These are phyloP conservation scores for Serripes groenlandicus DNA, from an alignment of 2,888 invertebrate genomes.

Conservation along the genomic window DNA sequence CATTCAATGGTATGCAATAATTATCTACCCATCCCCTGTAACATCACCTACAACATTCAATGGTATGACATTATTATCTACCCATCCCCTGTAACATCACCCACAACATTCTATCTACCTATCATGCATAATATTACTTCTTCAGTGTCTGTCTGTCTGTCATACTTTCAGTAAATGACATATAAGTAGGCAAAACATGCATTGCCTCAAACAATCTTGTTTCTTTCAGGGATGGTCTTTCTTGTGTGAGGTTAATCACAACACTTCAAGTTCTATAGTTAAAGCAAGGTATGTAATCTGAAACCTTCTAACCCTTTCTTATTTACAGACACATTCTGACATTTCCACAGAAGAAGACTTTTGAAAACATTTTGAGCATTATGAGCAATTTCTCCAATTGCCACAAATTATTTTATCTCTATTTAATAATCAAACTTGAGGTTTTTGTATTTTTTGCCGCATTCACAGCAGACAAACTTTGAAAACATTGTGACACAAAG, in stretches of 20 bases:
- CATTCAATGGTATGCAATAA: constrained; percentile 57
- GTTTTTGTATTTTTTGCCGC: too few relatives aligned
- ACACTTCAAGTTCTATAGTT: constrained; percentile 58
- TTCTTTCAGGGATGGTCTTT: constrained; percentile 69
- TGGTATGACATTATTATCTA: constrained; percentile 42
- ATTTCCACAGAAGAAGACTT: not conserved
- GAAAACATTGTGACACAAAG: not conserved
- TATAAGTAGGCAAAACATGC: too few relatives aligned
- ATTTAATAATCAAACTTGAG: too few relatives aligned
- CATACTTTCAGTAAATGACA: too few relatives aligned
- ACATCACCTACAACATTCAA: constrained; percentile 46
- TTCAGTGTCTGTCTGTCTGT: too few relatives aligned
- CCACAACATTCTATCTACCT: not conserved
- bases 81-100: not conserved
- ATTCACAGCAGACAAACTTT: not conserved
- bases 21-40: too few relatives aligned
- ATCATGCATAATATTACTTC: too few relatives aligned
- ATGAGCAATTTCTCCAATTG: not conserved
- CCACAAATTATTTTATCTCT: not conserved
- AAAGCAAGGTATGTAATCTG: constrained; percentile 2
- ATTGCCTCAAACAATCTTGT: too few relatives aligned
- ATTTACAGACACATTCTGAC: not conserved
- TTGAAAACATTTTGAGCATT: not conserved
- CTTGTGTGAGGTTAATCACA: constrained; percentile 70
- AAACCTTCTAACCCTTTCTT: not conserved